A percentile compares a stretch with the other conserved stretches of the same genome.
phyloP scores from a whole-genome alignment of 2,888 invertebrate genomes.

The Nasonia oneida region DNA sequence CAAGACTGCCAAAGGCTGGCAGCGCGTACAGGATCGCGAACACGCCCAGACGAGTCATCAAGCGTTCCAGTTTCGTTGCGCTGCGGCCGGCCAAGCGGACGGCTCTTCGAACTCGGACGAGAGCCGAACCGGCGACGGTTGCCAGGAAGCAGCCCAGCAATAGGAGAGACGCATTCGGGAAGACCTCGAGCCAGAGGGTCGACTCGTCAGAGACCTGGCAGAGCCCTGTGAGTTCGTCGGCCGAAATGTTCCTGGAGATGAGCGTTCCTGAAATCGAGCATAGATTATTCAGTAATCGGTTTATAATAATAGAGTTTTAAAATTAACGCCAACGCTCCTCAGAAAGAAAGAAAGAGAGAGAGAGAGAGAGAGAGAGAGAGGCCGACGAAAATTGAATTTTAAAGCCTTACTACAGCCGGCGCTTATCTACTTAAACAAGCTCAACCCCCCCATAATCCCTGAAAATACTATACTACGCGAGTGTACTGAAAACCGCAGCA shows the following conservation, averaged over 20 bases:
- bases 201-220: conserved; percentile 86
- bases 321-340: too few relatives aligned
- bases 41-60: conserved; percentile 88
- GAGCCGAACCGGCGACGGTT: conserved; percentile 87
- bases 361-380: too few relatives aligned
- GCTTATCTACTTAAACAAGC: too few relatives aligned
- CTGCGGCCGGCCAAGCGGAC: conserved; percentile 82
- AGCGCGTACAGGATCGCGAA: conserved; percentile 89
- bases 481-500: too few relatives aligned
- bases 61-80: conserved; percentile 83
- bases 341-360: too few relatives aligned
- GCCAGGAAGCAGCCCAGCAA: conserved; percentile 87
- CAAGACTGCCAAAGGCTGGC: conserved; percentile 87
- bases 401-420: too few relatives aligned
- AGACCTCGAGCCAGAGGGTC: conserved; percentile 83
- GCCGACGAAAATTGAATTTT: too few relatives aligned
- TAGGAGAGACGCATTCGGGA: conserved; percentile 84
- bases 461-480: too few relatives aligned
- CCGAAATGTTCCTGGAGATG: conserved; percentile 88
- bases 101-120: conserved; percentile 86
- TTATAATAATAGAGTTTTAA: neutral
- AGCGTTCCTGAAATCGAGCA: conserved; percentile 80
- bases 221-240: conserved; percentile 89
- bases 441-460: too few relatives aligned
- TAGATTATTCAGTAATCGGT: neutral